Evolutionary conservation across 2,113 vertebrate species (phyloP).

Genomic region (Stercorarius parasiticus): DNA sequence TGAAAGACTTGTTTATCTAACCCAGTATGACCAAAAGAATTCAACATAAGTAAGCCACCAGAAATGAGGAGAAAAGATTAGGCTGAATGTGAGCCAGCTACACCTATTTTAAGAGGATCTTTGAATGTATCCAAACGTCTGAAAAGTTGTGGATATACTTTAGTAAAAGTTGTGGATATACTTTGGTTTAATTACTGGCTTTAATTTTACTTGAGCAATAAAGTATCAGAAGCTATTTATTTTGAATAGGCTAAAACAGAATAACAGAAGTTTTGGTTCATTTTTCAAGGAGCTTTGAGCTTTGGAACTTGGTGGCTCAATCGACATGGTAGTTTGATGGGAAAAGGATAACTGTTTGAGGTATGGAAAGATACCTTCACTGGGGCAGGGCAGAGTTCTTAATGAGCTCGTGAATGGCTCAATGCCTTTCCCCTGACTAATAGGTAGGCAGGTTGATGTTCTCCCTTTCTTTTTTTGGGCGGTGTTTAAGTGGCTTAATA

Average conservation of each 20-base stretch:
- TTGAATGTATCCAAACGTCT: not conserved
- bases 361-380: rapidly evolving
- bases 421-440: not conserved
- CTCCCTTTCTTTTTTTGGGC: rapidly evolving
- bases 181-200: not conserved
- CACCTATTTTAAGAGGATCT: not conserved
- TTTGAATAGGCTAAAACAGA: not conserved
- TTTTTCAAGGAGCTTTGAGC: not conserved
- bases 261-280: not conserved
- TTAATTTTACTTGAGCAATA: not conserved
- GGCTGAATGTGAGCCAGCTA: not conserved
- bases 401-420: not conserved
- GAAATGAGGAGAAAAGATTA: not conserved
- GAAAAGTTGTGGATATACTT: not conserved
- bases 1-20: slow-evolving; percentile 2
- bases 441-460: rapidly evolving
- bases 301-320: not conserved
- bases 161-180: not conserved
- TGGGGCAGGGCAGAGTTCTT: not conserved
- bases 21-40: not conserved
- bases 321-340: not conserved
- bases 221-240: not conserved
- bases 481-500: not conserved
- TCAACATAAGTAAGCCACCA: not conserved
- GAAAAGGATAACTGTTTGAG: not conserved